phyloP scores from a whole-genome alignment of 53 echinoderm and acorn worm species.

The Antedon mediterranea region DNA sequence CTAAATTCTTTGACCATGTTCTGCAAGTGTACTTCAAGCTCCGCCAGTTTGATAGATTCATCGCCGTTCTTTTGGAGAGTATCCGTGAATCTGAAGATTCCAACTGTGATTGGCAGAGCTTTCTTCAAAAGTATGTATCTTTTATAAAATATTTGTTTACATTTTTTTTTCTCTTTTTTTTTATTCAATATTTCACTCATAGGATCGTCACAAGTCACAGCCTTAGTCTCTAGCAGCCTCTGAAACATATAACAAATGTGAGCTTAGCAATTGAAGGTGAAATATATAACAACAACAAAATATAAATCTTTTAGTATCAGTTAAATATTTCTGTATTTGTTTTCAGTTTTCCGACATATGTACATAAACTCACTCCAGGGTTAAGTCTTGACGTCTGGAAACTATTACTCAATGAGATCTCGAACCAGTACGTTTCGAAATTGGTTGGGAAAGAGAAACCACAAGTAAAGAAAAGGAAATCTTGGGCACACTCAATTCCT shows the following conservation, averaged over 20 bases:
- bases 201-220: too few species aligned
- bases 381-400: slow-evolving; percentile 54
- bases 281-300: too few species aligned
- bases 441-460: neutral
- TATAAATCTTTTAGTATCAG: too few species aligned
- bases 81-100: neutral
- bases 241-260: too few species aligned
- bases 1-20: neutral
- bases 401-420: slow-evolving; percentile 24
- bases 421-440: slow-evolving; percentile 11
- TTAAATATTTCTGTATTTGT: neutral
- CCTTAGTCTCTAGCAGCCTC: too few species aligned
- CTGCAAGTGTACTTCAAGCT: neutral
- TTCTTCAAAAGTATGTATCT: neutral
- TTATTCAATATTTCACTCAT: too few species aligned
- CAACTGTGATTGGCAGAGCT: neutral
- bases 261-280: too few species aligned
- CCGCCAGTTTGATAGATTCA: neutral
- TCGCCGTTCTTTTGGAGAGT: neutral
- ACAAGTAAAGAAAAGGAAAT: slow-evolving; percentile 8
- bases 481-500: neutral
- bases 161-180: too few species aligned
- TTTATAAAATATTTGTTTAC: too few species aligned
- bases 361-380: slow-evolving; percentile 33
- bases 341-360: slow-evolving; percentile 19